Evolutionary conservation across 2,113 vertebrate species (phyloP).

Genomic region (Salvator merianae): DNA sequence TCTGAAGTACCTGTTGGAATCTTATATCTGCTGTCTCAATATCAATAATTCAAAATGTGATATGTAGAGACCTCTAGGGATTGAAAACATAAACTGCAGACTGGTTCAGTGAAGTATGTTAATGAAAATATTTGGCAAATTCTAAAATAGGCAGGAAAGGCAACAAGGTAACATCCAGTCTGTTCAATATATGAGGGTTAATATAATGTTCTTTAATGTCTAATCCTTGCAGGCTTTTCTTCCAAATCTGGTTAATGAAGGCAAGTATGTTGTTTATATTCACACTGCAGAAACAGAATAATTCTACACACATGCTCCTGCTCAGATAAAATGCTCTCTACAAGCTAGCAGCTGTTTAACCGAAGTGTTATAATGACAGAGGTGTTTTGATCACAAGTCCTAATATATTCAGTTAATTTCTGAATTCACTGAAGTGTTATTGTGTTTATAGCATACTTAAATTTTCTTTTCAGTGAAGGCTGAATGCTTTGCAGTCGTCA

Average conservation of each 20-base stretch:
- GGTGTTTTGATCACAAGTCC: background rate
- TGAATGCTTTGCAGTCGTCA: background rate
- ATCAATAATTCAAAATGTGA: constrained; percentile 54
- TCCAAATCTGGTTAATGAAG: constrained; percentile 42
- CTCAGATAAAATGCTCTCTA: background rate
- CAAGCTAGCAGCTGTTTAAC: constrained; percentile 20
- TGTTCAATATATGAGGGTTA: constrained; percentile 24
- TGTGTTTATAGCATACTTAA: background rate
- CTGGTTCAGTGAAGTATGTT: background rate
- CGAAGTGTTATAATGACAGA: background rate
- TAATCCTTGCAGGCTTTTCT: constrained; percentile 19
- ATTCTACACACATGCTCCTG: constrained; percentile 39
- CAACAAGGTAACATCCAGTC: constrained; percentile 39
- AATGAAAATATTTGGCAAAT: constrained; percentile 13
- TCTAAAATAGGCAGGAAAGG: constrained; percentile 34
- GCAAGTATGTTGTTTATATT: constrained; percentile 48
- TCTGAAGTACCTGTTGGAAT: background rate
- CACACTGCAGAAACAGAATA: constrained; percentile 19
- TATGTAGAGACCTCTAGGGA: constrained; percentile 81
- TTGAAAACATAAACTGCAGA: constrained; percentile 63
- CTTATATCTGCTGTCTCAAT: background rate
- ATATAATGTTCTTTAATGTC: constrained; percentile 39
- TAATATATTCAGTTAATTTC: background rate
- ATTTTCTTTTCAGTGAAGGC: constrained; percentile 28
- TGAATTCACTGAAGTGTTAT: background rate